A percentile compares a stretch with the other conserved stretches of the same genome.
Conservation (phyloP, 35 echinoderm and acorn worm species). For the Eucidaris tribuloides region DNA sequence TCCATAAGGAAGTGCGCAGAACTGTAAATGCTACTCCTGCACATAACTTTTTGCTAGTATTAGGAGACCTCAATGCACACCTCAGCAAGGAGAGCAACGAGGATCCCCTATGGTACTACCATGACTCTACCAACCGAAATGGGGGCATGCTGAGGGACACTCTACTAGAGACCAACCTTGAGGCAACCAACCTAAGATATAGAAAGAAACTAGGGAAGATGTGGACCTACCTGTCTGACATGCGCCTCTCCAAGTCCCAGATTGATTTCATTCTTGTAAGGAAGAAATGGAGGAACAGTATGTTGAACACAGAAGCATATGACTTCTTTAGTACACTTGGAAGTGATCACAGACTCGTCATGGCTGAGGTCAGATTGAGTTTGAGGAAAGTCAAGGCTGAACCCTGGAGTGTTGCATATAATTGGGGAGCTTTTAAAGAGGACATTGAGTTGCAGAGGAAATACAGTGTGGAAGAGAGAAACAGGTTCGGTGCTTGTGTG, state of each 20-base stretch:
- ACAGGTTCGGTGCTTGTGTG: neutral
- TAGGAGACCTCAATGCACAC: neutral
- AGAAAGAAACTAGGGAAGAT: constrained; percentile 14
- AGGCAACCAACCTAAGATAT: neutral
- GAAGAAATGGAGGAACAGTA: constrained; percentile 33
- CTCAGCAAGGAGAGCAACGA: neutral
- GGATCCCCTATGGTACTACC: neutral
- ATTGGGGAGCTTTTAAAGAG: neutral
- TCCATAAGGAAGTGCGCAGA: neutral
- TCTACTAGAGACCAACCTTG: neutral
- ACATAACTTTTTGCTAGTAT: neutral
- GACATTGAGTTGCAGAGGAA: neutral
- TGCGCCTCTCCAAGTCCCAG: constrained; percentile 6
- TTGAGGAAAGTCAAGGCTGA: neutral
- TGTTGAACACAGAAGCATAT: constrained; percentile 7
- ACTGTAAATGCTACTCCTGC: neutral
- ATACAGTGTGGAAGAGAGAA: neutral
- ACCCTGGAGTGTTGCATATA: neutral
- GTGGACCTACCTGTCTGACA: constrained; percentile 1
- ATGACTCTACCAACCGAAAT: neutral
- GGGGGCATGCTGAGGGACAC: neutral
- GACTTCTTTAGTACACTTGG: constrained; percentile 4
- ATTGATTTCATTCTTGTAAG: constrained; percentile 32
- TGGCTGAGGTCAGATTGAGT: neutral
- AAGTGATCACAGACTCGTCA: constrained; percentile 31